Base-by-base conservation (phyloP, 2,888 invertebrate genomes). In the Blastobasis adustella region DNA sequence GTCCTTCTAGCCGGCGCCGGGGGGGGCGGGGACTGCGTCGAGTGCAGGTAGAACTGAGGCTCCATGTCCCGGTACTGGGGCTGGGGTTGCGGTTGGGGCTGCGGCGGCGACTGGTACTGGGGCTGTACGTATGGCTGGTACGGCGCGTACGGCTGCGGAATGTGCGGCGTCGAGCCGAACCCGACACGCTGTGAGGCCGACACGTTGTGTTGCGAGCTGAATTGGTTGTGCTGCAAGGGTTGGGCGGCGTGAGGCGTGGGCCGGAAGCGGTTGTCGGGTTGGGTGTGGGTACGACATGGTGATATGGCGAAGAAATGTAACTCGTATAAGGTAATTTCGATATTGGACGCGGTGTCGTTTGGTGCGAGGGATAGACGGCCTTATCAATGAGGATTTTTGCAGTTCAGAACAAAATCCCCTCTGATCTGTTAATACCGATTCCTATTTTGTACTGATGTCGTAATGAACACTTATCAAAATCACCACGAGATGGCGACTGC, bases 41-140 rank as follows among this genome's bases (percentile, higher is more conserved):
- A 94, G 73, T 95, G 95, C 64, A 95, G 85, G 81, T 93, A 95
- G 81, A 95, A 95, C 77, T 94, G 93, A 60, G 91, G 89, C 55
- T 76, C 79, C 42, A 76, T 72, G 50, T 79, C 79, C 59, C 78
- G 65, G 57, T 79, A 81, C 49, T 82, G 79, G 59, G 81, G 67
- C 45, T 65, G 62, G 38, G 58, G 60, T 46, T 61, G 63, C 41
- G 59, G 61, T 54, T 65, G 63, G 52, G 62, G 64, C 65, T 62
- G 76, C 56, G 75, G 78, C 50, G 77, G 77, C 58, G 58, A 58
- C 45, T 63, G 64, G 37, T 61, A 55, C 49, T 62, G 62, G 46
- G 59, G 58, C 47, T 56, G 66, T 48, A 65, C 63, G 54, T 60
- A 60, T 50, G 61, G 60, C 48, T 58, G 68, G 51, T 61, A 60